Evolutionary conservation across 2,797 vertebrate genomes (phyloP), one percentile per base, ranked within the genome.

Genomic region (Hypotaenidia okinawae): DNA sequence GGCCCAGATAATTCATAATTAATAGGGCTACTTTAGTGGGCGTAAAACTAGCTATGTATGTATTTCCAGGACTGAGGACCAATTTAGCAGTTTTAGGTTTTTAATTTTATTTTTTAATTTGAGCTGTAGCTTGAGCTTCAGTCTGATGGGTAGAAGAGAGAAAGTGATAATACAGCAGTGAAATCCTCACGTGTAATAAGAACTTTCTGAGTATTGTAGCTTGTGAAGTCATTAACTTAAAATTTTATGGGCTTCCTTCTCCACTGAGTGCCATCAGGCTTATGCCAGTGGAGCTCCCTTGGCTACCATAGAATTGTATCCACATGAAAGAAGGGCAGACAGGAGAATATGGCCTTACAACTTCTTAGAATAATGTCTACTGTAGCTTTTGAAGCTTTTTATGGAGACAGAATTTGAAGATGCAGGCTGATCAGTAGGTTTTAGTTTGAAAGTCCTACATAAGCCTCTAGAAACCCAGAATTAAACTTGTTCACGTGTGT

Each of bases 211-310:
- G 27, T 55, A 55, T 67, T 70, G 58, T 59, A 35, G 54, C 76
- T 94, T 79, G 49, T 93, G 66, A 78, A 94, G 35, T 74, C 33
- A 55, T 78, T 93, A 58, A 43, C 45, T 83, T 80, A 67, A 57
- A 61, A 61, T 92, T 63, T 89, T 82, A 63, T 79, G 28, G 55
- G 28, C 58, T 83, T 85, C 15, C 45, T 87, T 73, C 30, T 69
- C 47, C n/a, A 35, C 49, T 80, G 70, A 70, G 61, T 72, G 74
- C 15, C 39, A 35, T 58, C 24, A 47, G 33, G 59, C 54, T 90
- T 89, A 39, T 81, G 68, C 52, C 22, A 63, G n/a, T 59, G 52
- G 67, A 79, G 37, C 54, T 68, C 7, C 62, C 43, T 68, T 92
- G 84, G n/a, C 76, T 85, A 35, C 23, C 17, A 3, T 5, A n/a